Evolutionary conservation across 2,797 vertebrate species (phyloP).

Genomic region (Platyrinchus mystaceus): DNA sequence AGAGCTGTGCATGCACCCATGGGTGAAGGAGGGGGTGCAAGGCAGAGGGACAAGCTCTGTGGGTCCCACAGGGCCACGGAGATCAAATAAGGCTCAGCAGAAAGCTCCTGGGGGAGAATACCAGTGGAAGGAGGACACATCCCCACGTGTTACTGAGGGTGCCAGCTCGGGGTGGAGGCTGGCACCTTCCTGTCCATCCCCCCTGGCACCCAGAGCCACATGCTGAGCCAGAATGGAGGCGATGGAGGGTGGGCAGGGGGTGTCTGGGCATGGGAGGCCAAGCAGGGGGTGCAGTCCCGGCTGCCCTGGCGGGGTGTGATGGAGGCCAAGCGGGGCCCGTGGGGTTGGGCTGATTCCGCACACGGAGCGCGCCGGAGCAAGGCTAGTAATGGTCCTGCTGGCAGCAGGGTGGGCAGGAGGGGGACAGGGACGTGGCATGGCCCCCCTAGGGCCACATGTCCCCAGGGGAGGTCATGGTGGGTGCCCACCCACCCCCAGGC

Average conservation of each 20-base stretch:
- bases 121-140: not conserved
- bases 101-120: not conserved
- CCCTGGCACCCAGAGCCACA: not conserved
- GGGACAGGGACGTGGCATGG: not conserved
- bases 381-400: slow-evolving; percentile 66
- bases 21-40: not conserved
- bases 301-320: not conserved
- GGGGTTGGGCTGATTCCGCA: not conserved
- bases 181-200: not conserved
- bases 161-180: accelerated
- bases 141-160: not conserved
- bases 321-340: slow-evolving; percentile 1
- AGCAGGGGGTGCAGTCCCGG: not conserved
- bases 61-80: not conserved
- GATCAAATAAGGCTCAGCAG: not conserved
- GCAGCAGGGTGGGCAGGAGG: not conserved
- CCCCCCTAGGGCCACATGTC: not conserved
- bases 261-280: not conserved
- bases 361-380: slow-evolving; percentile 15
- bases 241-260: not conserved
- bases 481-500: not conserved
- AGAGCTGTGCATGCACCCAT: not conserved
- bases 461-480: not conserved
- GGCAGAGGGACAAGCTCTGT: not conserved
- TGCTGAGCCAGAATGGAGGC: slow-evolving; percentile 38